Base-by-base conservation (phyloP, 2,797 vertebrate genomes). In the Eutrigla gurnardus region DNA sequence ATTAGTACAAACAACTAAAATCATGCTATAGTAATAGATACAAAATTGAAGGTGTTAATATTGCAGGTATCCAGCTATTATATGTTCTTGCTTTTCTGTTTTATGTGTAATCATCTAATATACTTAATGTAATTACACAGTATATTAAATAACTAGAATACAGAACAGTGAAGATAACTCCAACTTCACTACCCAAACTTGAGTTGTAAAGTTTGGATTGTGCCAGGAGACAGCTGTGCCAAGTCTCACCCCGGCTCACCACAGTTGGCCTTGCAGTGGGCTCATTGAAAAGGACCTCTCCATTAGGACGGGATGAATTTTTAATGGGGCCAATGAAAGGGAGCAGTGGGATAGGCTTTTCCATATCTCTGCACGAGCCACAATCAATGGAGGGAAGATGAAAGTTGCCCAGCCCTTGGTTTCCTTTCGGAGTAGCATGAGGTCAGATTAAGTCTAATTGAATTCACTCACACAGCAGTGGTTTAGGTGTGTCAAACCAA, bases 261-360 rank as follows among this genome's bases (percentile, higher is more conserved):
- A 42, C 43, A 6, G 83, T 80, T 80, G 77, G 81, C 69, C 65
- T 25, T 88, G 83, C 82, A 87, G 73, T 78, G 57, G 83, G 85
- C 77, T 87, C 89, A 88, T 80, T 84, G 88, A 93, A 90, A 89
- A 84, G 75, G 75, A 92, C 88, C 73, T 86, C 74, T 84, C 82
- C 89, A 90, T 92, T 92, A 92, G 89, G 87, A 92, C 83, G 75
- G 82, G 81, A 90, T 94, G 82, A 89, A 95, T 94, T 89, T 94
- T 95, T 95, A 93, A 95, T 94, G 83, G 62, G 55, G 39, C 83
- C 90, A 93, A 93, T 95, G 91, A 94, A 94, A 94, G 93, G 61
- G 88, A 94, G 85, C 94, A 92, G 93, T 91, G 86, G 91, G 93
- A 85, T 85, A 90, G 90, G 89, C 88, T 89, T 93, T 92, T 90